Base-by-base conservation (phyloP, 2,113 vertebrate species). In the Melanocharis versteri region DNA sequence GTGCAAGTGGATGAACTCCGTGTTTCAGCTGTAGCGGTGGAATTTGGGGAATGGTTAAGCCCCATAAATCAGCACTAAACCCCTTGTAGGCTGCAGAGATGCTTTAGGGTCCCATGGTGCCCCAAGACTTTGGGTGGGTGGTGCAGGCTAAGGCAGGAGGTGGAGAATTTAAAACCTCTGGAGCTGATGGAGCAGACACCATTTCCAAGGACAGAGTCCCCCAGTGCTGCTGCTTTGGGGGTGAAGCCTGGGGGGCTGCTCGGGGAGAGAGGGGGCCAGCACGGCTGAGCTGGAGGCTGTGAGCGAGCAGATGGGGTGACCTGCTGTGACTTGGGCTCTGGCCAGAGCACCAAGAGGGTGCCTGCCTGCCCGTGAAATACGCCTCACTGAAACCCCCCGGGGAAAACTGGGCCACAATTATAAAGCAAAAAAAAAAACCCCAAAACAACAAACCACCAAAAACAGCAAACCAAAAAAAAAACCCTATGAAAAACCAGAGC, bases 71-170 rank as follows among this genome's bases (percentile, higher is more conserved):
- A 14, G 9, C 77, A 48, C 35, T 66, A 37, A 75, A 37, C 17
- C 16, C 13, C 17, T 54, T 28, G 20, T 11, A 39, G 33, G 48
- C 35, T 39, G 71, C 35, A 50, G 77, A 56, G 80, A 6, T 54
- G 42, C 70, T 39, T 37, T 44, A 6, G 28, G 15, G 42, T 40
- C 45, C 13, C 5, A 1, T 2, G 4, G 24, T 0, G 0, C n/a
- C 35, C 39, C 6, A 5, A 13, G 60, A 16, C 35, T 58, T 57
- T 19, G 27, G 35, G 19, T 62, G 15, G 48, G 11, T 82, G 35
- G 9, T 39, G 21, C 33, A 62, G 42, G 50, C 62, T 83, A 30
- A 0, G 1, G 9, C 51, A 71, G 51, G 44, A 81, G 35, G 7
- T 11, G 21, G 23, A 15, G 26, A 42, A 1, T 31, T 62, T 4